Conservation (phyloP, 2,888 invertebrate genomes). For the Amphipyra tragopoginis region DNA sequence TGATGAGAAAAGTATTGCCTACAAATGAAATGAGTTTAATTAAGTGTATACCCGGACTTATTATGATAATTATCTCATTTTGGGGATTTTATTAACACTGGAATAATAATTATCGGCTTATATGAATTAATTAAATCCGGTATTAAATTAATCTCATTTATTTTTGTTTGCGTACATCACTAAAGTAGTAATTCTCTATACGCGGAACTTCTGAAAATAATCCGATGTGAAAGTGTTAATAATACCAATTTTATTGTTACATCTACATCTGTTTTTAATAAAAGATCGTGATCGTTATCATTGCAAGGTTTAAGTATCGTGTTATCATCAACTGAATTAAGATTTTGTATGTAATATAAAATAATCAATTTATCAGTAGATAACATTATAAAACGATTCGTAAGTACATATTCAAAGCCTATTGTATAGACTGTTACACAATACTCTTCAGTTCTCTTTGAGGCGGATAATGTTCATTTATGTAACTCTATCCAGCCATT, state of each 20-base stretch:
- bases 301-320: slow-evolving; percentile 1
- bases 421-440: neutral
- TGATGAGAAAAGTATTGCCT: neutral
- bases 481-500: neutral
- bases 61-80: slow-evolving; percentile 28
- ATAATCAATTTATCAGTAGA: neutral
- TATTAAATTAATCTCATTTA: neutral
- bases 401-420: neutral
- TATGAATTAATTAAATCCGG: slow-evolving; percentile 7
- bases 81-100: slow-evolving; percentile 11
- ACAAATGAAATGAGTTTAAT: slow-evolving; percentile 16
- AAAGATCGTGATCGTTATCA: neutral
- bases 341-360: neutral
- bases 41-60: slow-evolving; percentile 6
- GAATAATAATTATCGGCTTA: slow-evolving; percentile 16
- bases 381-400: neutral
- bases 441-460: neutral
- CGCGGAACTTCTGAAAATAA: no score
- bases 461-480: neutral
- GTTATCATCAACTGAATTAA: slow-evolving; percentile 1
- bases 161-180: no score
- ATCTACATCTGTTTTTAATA: no score
- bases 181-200: no score
- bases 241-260: no score
- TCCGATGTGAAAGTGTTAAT: no score